Base-by-base conservation (phyloP, 2,113 vertebrate species). In the Piaya cayana region DNA sequence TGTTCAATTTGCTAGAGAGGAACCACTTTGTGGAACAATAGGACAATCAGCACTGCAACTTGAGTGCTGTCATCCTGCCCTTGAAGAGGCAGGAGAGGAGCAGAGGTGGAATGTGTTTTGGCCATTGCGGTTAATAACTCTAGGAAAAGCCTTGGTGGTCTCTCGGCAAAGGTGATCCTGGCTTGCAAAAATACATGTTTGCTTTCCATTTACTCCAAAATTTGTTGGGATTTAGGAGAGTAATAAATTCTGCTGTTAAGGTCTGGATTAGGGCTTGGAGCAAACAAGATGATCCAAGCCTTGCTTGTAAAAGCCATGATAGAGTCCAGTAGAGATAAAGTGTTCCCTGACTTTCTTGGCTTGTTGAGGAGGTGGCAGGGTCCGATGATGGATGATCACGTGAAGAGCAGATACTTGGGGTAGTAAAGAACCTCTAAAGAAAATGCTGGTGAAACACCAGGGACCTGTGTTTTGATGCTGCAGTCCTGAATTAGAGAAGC, bases 21-120 rank as follows among this genome's bases (percentile, higher is more conserved):
- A 92, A 67, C 70, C 87, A 90, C 89, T 96, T 84, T 90, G 92
- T 83, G 79, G 87, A 93, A 95, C 87, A 97, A 95, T 95, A 72
- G 82, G 93, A 88, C 93, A 93, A 91, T 97, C 94, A 97, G 88
- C 1, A 7, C 88, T 52, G 63, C 87, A 1, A 68, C 81, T 94
- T n/a, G 18, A 91, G 93, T 84, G 84, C 81, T 77, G 50, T 82
- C 80, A 58, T 91, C 81, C 67, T 80, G 43, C 71, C 82, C 78
- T 88, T 93, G 70, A 78, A 91, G 79, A 86, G 78, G 53, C 27
- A 5, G 64, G 78, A 92, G 63, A 65, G 32, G 58, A 90, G 22
- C 0, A 76, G 65, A 79, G 65, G 36, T 86, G 78, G 65, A 87
- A 81, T 76, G 6, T 88, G 92, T 95, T 96, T 95, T 79, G 82